Evolutionary conservation across 2,113 vertebrate genomes (phyloP).

Genomic region (Apeltes quadracus): DNA sequence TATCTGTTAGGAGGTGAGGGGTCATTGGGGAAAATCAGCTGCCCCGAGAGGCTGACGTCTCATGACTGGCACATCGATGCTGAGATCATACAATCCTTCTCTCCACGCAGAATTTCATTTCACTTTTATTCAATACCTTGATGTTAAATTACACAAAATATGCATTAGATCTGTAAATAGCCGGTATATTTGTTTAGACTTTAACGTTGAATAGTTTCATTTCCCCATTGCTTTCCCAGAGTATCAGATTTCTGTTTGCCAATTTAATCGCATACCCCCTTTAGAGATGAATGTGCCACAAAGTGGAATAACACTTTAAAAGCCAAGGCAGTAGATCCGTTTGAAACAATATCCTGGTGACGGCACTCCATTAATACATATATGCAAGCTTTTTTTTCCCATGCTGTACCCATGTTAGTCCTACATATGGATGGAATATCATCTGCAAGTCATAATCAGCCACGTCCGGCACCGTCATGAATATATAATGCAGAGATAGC

Average conservation of each 20-base stretch:
- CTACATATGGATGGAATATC: neutral
- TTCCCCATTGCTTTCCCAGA: neutral
- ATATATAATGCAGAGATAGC: neutral
- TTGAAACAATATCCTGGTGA: constrained; percentile 25
- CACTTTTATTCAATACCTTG: neutral
- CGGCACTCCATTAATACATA: neutral
- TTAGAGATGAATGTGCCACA: neutral
- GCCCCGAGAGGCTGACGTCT: neutral
- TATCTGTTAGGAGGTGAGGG: constrained; percentile 14
- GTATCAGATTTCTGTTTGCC: neutral
- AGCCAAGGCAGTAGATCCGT: constrained; percentile 52
- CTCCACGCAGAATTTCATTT: neutral
- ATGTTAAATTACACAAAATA: neutral
- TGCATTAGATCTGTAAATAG: neutral
- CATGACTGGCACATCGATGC: neutral
- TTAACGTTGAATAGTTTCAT: neutral
- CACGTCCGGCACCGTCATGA: neutral
- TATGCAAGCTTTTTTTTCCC: neutral
- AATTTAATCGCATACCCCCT: constrained; percentile 1
- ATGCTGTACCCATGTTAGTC: constrained; percentile 27
- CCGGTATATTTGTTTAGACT: neutral
- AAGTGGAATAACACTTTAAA: constrained; percentile 39
- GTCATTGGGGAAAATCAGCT: constrained; percentile 10
- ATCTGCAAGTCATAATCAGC: neutral
- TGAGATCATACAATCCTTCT: neutral